Evolutionary conservation across 2,113 vertebrate genomes (phyloP).

Genomic region (Aptenodytes forsteri): DNA sequence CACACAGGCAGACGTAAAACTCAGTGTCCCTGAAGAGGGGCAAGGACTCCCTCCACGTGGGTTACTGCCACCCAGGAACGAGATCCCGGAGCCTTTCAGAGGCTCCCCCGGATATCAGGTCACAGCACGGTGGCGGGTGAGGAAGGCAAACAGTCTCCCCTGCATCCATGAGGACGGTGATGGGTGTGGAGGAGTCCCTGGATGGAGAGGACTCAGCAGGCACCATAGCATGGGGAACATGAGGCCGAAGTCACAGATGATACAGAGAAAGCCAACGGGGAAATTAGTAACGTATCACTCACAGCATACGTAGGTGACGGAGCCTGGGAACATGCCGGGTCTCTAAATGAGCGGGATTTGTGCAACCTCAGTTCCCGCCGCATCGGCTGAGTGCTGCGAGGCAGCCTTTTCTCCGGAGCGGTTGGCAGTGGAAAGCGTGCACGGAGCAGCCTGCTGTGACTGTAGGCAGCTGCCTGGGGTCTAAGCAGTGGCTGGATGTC

Average conservation of each 20-base stretch:
- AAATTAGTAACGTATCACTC: neutral
- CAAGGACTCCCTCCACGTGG: neutral
- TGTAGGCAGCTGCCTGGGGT: neutral
- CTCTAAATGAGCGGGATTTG: neutral
- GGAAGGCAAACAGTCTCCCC: neutral
- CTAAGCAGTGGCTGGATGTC: neutral
- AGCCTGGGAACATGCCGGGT: neutral
- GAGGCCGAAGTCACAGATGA: neutral
- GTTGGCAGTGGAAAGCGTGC: accelerated
- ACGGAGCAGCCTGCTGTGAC: neutral
- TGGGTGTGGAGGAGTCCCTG: neutral
- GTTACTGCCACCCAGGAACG: neutral
- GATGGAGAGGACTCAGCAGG: neutral
- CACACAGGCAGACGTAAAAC: neutral
- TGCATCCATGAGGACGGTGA: neutral
- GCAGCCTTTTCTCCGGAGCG: neutral
- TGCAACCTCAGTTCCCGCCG: neutral
- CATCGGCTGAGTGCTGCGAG: accelerated
- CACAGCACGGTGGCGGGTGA: accelerated
- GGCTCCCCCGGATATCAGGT: neutral
- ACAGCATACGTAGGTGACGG: neutral
- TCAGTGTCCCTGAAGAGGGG: neutral
- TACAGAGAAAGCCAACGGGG: neutral
- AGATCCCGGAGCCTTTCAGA: neutral
- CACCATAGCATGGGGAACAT: accelerated